Evolutionary conservation across 1,140 invertebrate species (phyloP), one percentile per base, ranked within the genome.

Genomic region (Eumaeus atala): DNA sequence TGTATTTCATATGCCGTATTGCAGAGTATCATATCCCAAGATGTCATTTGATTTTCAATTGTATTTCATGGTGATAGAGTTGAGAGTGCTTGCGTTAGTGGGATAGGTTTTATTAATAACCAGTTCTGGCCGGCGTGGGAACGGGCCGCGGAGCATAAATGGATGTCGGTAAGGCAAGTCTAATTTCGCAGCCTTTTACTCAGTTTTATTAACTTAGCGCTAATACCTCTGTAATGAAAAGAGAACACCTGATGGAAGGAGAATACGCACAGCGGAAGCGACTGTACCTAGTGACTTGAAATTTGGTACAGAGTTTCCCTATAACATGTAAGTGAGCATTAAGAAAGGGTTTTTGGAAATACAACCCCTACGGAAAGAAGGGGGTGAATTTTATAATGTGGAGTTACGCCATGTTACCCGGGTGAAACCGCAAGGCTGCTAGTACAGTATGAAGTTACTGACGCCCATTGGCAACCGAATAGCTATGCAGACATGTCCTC

Each of bases 171-270:
- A 74, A 80, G 80, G 83, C 84, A 83, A 84, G 80, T 83, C 83
- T 74, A 86, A 86, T 86, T 86, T 80, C 74, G 51, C 51, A 81
- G 80, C 73, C 78, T 86, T 83, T 86, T 84, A 84, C 83, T 83
- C 81, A 81, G 78, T 77, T 81, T 52, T 33, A 42, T 38, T 49
- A 49, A 49, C 35, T 49, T 49, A 49, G 14, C 12, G 14, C 28
- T 35, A 34, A 14, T 44, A 17, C 5, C 17, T 16, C 42, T 16
- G 18, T n/a, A n/a, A 47, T 17, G 3, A 18, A 0, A 3, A 12
- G 14, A 3, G 6, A 42, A 42, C 0, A 47, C 16, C 9, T 9
- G 42, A 3, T 47, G 18, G 42, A 9, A n/a, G 18, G 9, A 12
- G 7, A n/a, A n/a, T n/a, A 10, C 18, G 12, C 1, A 44, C 40